Evolutionary conservation across 2,888 invertebrate species (phyloP), one percentile per base, ranked within the genome.

Genomic region (Torymus auratus): DNA sequence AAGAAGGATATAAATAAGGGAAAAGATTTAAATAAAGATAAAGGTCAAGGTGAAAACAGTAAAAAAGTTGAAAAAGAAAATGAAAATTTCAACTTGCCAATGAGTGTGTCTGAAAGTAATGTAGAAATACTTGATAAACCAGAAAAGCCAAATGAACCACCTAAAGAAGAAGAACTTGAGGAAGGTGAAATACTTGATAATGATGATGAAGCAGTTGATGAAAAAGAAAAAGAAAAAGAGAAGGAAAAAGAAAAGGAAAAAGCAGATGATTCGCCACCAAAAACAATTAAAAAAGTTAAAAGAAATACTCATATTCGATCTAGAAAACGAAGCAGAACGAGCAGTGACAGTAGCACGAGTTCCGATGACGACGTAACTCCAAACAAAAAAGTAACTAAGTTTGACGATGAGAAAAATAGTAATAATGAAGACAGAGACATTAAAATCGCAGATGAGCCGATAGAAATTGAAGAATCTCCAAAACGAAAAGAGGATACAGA

Each of bases 101-200:
- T 67, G 41, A 85, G 77, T 74, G 72, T 82, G 65, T 65, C 76
- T 15, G 83, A 83, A 72, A 53, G 28, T 71, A 80, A 65, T 65
- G 14, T 60, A 7, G 62, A 70, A 15, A 61, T 4, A 28, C 28
- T 28, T 4, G 28, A 74, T 64, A 76, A 70, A 15, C 12, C 2
- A 64, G 69, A 68, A 65, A 56, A 62, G 60, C 28, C n/a, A 28
- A 70, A 15, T 13, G 14, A 65, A 17, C 11, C 28, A 17, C 56
- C 13, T 72, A 71, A 82, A 14, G 79, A 81, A 60, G 60, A 73
- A n/a, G 83, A 80, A 61, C 72, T 78, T 11, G 82, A 83, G 70
- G 83, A 84, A 17, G 83, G 82, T 53, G 83, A 83, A 81, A 82
- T 82, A 10, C 17, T 76, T 56, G 82, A 83, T 50, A 60, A 80